These are phyloP conservation scores for Nomada fucata DNA, from an alignment of 2,888 invertebrate genomes.

Conservation along the genomic window DNA sequence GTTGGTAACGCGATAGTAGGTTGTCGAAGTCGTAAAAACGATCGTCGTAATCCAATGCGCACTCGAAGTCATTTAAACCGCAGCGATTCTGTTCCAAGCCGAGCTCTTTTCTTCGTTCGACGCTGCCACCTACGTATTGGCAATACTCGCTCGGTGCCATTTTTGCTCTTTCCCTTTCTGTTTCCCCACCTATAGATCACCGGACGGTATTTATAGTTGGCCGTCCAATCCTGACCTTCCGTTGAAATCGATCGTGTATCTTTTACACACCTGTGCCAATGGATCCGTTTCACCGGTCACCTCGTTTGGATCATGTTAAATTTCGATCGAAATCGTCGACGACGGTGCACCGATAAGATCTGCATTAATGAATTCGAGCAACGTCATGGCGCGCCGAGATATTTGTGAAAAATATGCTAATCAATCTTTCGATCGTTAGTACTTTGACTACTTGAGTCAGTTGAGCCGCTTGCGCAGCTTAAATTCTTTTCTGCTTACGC, in stretches of 20 bases:
- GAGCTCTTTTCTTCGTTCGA: slow-evolving; percentile 4
- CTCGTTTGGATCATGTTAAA: neutral
- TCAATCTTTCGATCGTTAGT: neutral
- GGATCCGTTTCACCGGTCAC: slow-evolving; percentile 26
- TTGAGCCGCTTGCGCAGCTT: neutral
- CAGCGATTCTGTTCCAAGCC: slow-evolving; percentile 43
- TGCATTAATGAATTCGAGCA: neutral
- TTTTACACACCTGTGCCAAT: slow-evolving; percentile 13
- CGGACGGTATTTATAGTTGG: slow-evolving; percentile 10
- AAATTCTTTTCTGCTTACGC: neutral
- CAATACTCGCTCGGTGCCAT: neutral
- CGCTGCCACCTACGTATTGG: neutral
- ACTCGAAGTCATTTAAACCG: slow-evolving; percentile 45
- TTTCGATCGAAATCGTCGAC: neutral
- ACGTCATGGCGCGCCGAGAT: neutral
- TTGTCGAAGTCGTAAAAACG: slow-evolving; percentile 49
- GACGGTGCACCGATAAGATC: neutral
- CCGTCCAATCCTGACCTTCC: slow-evolving; percentile 38
- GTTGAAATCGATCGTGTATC: slow-evolving; percentile 35
- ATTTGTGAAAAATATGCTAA: too few relatives aligned
- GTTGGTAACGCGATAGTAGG: slow-evolving; percentile 49
- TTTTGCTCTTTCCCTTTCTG: neutral
- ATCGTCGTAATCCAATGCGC: slow-evolving; percentile 52
- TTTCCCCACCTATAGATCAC: neutral
- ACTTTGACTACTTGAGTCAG: neutral